These are phyloP conservation scores for Archocentrus centrarchus DNA, from an alignment of 2,113 vertebrate species.

Conservation along the genomic window DNA sequence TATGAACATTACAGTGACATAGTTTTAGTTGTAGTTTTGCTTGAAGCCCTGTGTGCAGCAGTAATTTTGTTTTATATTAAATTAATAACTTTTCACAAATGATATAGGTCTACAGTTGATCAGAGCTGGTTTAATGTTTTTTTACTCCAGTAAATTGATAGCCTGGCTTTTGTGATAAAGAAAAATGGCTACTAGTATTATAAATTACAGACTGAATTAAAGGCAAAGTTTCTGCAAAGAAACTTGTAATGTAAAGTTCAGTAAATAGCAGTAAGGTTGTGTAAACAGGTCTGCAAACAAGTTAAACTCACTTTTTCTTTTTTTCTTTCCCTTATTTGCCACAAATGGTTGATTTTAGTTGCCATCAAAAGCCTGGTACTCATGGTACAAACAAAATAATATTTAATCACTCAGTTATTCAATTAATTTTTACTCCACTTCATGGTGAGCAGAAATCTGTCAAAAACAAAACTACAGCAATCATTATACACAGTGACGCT, in stretches of 20 bases:
- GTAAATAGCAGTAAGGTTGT: neutral
- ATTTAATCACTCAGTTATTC: neutral
- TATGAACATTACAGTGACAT: too few species aligned
- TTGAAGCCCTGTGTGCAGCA: neutral
- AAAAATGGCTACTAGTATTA: neutral
- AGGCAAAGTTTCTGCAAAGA: neutral
- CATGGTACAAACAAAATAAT: neutral
- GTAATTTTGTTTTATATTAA: neutral
- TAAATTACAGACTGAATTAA: neutral
- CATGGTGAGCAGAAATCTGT: neutral
- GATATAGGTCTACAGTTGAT: neutral
- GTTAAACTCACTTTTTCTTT: neutral
- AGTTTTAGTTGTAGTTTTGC: neutral
- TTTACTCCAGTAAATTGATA: neutral
- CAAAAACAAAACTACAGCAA: too few species aligned
- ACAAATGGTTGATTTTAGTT: neutral
- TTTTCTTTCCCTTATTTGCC: neutral
- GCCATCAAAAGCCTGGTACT: neutral
- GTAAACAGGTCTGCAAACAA: neutral
- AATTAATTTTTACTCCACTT: neutral
- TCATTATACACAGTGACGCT: too few species aligned
- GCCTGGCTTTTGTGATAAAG: neutral
- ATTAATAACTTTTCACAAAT: neutral
- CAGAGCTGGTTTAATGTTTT: neutral
- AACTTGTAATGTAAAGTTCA: rapidly evolving